phyloP scores from a whole-genome alignment of 1,140 invertebrate species.

The Melanaphis sacchari region DNA sequence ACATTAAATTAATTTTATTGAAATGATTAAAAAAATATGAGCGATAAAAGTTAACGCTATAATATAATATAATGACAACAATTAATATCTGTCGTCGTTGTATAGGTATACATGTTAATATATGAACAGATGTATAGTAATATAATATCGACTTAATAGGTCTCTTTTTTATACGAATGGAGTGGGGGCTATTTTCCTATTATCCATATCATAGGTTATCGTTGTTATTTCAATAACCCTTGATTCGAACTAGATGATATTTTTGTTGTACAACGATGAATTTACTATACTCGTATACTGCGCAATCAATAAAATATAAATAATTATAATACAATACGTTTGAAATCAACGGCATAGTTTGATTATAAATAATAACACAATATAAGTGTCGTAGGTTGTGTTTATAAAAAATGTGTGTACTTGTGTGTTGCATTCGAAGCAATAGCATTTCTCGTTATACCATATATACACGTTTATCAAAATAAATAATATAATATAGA shows the following conservation, averaged over 20 bases:
- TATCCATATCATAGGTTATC: no score
- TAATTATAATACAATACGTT: neutral
- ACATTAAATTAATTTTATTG: neutral
- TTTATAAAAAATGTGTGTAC: no score
- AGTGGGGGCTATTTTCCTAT: no score
- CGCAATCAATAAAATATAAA: neutral
- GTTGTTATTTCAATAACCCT: neutral
- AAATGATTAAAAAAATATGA: neutral
- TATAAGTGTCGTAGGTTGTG: neutral
- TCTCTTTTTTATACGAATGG: no score
- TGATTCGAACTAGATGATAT: neutral
- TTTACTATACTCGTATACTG: neutral
- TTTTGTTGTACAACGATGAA: neutral
- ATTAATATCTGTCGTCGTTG: no score
- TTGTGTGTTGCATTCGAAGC: neutral
- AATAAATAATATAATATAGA: neutral
- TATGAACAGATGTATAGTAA: no score
- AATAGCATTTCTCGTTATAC: neutral
- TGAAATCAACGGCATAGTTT: neutral
- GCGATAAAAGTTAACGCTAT: neutral
- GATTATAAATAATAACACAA: neutral
- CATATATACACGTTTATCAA: neutral
- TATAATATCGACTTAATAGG: neutral
- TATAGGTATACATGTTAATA: no score
- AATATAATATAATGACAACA: neutral